phyloP scores from a whole-genome alignment of 2,888 invertebrate genomes.

The Scrobipalpa costella region DNA sequence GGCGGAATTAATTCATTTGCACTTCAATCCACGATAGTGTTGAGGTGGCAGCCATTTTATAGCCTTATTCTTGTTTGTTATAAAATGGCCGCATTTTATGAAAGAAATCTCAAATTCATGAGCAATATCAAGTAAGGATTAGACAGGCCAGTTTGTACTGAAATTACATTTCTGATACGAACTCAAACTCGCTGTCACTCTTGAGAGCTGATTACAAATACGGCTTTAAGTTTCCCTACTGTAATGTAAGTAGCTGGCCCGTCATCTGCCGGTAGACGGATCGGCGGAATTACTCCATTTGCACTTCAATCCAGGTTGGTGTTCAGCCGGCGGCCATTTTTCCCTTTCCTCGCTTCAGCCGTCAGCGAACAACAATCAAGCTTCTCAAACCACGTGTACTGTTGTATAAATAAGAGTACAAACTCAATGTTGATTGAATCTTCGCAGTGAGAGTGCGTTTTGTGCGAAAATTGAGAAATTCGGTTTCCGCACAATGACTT shows the following conservation, averaged over 20 bases:
- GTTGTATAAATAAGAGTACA: conserved; percentile 12
- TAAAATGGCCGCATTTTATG: too few relatives aligned
- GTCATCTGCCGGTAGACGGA: conserved; percentile 39
- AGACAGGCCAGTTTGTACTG: too few relatives aligned
- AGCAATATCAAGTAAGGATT: too few relatives aligned
- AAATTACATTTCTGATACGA: too few relatives aligned
- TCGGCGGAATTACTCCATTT: conserved; percentile 73
- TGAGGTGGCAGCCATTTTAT: too few relatives aligned
- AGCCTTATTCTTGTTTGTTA: too few relatives aligned
- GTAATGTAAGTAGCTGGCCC: neutral
- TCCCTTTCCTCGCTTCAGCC: conserved; percentile 43
- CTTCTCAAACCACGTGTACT: neutral
- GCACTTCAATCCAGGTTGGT: conserved; percentile 78
- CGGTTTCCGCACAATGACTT: neutral
- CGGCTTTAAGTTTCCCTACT: neutral
- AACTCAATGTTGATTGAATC: conserved; percentile 38
- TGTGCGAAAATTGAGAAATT: neutral
- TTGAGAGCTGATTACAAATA: neutral
- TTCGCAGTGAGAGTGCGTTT: conserved; percentile 24
- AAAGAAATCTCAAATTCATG: too few relatives aligned
- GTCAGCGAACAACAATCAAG: neutral
- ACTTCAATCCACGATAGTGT: too few relatives aligned
- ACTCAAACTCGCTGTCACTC: too few relatives aligned
- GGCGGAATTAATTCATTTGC: too few relatives aligned
- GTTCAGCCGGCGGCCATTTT: conserved; percentile 76